Conservation (phyloP, 1,140 invertebrate species). For the Archivesica marissinica region DNA sequence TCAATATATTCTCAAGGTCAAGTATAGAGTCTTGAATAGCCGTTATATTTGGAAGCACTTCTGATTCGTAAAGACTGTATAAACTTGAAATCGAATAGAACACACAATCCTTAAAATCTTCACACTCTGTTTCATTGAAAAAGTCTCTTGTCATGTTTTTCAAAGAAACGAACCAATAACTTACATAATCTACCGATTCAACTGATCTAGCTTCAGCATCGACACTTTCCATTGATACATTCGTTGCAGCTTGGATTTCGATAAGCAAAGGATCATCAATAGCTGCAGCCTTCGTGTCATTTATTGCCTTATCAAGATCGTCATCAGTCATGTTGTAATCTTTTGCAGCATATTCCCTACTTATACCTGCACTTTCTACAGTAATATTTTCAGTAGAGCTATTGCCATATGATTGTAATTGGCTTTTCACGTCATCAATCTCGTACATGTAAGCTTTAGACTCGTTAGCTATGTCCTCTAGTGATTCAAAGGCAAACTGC, state of each 20-base stretch:
- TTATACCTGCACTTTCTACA: neutral
- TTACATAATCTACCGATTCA: constrained; percentile 9
- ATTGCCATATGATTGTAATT: neutral
- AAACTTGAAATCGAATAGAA: constrained; percentile 1
- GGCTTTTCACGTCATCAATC: neutral
- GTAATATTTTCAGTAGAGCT: neutral
- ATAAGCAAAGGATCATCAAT: constrained; percentile 7
- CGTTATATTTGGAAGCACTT: constrained; percentile 7
- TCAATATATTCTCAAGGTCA: constrained; percentile 16
- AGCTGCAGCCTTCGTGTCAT: neutral
- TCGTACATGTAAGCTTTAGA: neutral
- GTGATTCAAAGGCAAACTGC: neutral
- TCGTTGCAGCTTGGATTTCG: neutral
- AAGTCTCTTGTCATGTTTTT: constrained; percentile 15
- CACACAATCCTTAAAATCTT: constrained; percentile 20
- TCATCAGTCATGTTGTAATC: constrained; percentile 40
- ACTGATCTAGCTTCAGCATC: neutral
- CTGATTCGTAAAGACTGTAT: constrained; percentile 33
- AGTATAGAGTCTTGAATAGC: neutral
- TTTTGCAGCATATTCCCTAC: neutral
- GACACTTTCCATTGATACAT: neutral
- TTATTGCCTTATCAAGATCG: neutral
- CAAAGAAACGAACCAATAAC: constrained; percentile 14
- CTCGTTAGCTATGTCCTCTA: neutral
- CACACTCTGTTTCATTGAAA: constrained; percentile 23